A percentile compares a stretch with the other conserved stretches of the same genome.
Conservation (phyloP, 2,888 invertebrate genomes). For the Tuta absoluta region DNA sequence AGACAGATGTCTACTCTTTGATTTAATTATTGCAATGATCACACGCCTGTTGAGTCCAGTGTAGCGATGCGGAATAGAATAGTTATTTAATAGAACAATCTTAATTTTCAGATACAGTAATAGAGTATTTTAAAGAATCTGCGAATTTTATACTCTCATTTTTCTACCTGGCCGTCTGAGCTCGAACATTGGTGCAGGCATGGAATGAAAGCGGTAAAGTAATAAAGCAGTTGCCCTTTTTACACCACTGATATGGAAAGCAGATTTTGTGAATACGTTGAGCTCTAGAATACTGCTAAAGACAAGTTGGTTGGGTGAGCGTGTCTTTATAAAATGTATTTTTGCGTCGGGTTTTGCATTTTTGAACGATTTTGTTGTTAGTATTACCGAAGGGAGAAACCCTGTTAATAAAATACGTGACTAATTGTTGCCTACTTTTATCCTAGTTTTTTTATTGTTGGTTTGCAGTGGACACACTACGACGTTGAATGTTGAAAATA, state of each 20-base stretch:
- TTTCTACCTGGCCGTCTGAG: neutral
- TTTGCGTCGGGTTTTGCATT: too few species aligned
- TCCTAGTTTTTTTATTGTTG: too few species aligned
- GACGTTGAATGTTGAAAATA: too few species aligned
- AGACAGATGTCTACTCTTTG: slow-evolving; percentile 1
- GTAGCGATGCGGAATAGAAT: neutral
- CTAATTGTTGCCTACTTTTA: too few species aligned
- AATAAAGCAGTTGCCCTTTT: neutral
- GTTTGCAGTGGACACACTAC: too few species aligned
- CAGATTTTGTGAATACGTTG: too few species aligned
- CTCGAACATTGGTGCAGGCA: neutral
- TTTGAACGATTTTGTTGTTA: too few species aligned
- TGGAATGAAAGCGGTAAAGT: neutral
- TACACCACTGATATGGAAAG: neutral
- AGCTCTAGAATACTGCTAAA: too few species aligned
- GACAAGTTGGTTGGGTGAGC: too few species aligned
- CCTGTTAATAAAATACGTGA: too few species aligned
- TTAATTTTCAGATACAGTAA: neutral
- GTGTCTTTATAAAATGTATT: too few species aligned
- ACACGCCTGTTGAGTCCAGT: neutral
- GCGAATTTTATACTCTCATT: neutral
- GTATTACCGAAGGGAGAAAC: too few species aligned
- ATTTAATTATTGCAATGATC: neutral
- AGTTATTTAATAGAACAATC: slow-evolving; percentile 6
- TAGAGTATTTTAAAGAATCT: slow-evolving; percentile 7